A percentile compares a stretch with the other conserved stretches of the same genome.
Conservation (phyloP, 1,140 invertebrate species). For the Ceratina australensis region DNA sequence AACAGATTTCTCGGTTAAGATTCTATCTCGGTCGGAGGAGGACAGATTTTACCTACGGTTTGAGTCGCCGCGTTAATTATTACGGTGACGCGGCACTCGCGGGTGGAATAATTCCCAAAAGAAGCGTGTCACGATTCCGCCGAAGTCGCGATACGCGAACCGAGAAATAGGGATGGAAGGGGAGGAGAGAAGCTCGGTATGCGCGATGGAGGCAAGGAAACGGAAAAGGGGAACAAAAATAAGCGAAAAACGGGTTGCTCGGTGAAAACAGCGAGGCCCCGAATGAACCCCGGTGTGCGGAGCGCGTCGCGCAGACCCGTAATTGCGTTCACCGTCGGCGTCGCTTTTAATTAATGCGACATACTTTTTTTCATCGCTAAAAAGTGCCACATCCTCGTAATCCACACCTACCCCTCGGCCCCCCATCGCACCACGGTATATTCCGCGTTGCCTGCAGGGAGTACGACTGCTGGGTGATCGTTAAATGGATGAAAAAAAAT, state of each 20-base stretch:
- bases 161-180: slow-evolving; percentile 25
- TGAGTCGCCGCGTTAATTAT: slow-evolving; percentile 33
- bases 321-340: slow-evolving; percentile 64
- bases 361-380: slow-evolving; percentile 69
- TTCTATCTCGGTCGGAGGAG: neutral
- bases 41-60: slow-evolving; percentile 16
- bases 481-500: slow-evolving; percentile 51
- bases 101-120: slow-evolving; percentile 26
- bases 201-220: slow-evolving; percentile 18
- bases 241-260: slow-evolving; percentile 46
- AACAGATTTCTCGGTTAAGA: too few relatives aligned
- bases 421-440: neutral
- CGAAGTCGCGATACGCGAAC: slow-evolving; percentile 33
- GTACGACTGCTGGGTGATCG: slow-evolving; percentile 49
- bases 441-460: slow-evolving; percentile 17
- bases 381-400: slow-evolving; percentile 64
- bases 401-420: slow-evolving; percentile 49
- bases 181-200: too few relatives aligned
- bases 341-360: slow-evolving; percentile 75
- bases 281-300: slow-evolving; percentile 45
- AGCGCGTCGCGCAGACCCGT: slow-evolving; percentile 53
- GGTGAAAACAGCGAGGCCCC: slow-evolving; percentile 39
- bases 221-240: slow-evolving; percentile 17
- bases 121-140: slow-evolving; percentile 43
- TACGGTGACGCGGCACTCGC: slow-evolving; percentile 7